Conservation (phyloP, 2,113 vertebrate species). For the Cranoglanis bouderius region DNA sequence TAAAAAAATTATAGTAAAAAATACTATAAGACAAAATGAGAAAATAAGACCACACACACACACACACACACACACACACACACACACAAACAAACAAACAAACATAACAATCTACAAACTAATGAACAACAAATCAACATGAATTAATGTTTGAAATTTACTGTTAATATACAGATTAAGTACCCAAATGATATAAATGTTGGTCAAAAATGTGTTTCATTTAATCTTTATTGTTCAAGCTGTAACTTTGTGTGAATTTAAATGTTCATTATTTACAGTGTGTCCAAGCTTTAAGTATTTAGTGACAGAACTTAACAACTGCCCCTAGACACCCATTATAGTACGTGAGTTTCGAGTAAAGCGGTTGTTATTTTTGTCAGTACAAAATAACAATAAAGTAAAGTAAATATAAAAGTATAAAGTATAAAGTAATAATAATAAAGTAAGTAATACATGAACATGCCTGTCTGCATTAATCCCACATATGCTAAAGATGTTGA, state of each 20-base stretch:
- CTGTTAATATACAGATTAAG: neutral
- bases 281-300: neutral
- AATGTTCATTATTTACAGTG: neutral
- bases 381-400: too few relatives aligned
- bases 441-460: neutral
- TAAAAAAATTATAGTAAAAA: neutral
- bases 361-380: neutral
- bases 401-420: too few relatives aligned
- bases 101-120: neutral
- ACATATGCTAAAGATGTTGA: neutral
- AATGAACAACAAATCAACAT: neutral
- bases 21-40: neutral
- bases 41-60: neutral
- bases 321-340: neutral
- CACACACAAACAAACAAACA: neutral
- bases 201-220: too few relatives aligned
- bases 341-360: neutral
- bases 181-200: neutral
- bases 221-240: neutral
- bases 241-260: neutral
- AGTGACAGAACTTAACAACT: neutral
- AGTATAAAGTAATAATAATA: too few relatives aligned
- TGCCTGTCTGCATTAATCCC: neutral
- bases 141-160: neutral
- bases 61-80: neutral